A percentile compares a stretch with the other conserved stretches of the same genome.
Evolutionary conservation across 2,888 invertebrate genomes (phyloP).

Genomic region (Matsumyia berberina): DNA sequence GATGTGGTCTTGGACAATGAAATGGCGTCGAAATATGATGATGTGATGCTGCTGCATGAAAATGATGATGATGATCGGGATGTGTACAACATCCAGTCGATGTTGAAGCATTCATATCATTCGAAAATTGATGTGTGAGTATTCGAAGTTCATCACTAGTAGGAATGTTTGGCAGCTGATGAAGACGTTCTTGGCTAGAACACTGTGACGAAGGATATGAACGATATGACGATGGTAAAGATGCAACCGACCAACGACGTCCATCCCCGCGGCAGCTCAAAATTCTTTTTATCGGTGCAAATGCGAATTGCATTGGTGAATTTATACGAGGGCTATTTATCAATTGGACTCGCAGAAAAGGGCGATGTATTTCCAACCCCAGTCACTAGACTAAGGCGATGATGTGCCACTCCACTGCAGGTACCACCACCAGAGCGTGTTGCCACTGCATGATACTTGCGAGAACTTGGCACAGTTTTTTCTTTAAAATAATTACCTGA

Average conservation of each 20-base stretch:
- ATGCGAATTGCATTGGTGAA: constrained; percentile 93
- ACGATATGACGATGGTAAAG: constrained; percentile 99
- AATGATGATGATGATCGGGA: constrained; percentile 66
- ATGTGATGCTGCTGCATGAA: constrained; percentile 64
- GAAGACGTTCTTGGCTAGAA: constrained; percentile 98
- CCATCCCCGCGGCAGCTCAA: constrained; percentile 89
- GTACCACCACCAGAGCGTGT: constrained; percentile 80
- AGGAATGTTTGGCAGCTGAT: constrained; percentile 91
- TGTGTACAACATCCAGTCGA: constrained; percentile 41
- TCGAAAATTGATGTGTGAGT: constrained; percentile 91
- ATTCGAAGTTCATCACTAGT: constrained; percentile 90
- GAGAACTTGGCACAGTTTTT: constrained; percentile 37
- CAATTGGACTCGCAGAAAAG: constrained; percentile 91
- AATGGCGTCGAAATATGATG: constrained; percentile 60
- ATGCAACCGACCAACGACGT: constrained; percentile 98
- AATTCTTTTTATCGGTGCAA: constrained; percentile 90
- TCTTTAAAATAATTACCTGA: constrained; percentile 88
- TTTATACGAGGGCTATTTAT: constrained; percentile 92
- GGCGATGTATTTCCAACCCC: constrained; percentile 88
- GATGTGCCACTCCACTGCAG: constrained; percentile 86
- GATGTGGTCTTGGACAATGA: constrained; percentile 57
- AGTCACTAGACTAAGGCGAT: constrained; percentile 90
- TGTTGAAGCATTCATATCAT: constrained; percentile 88
- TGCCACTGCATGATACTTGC: constrained; percentile 56
- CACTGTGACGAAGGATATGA: constrained; percentile 99